phyloP scores from a whole-genome alignment of 2,113 vertebrate species.

The Pteruthius melanotis region DNA sequence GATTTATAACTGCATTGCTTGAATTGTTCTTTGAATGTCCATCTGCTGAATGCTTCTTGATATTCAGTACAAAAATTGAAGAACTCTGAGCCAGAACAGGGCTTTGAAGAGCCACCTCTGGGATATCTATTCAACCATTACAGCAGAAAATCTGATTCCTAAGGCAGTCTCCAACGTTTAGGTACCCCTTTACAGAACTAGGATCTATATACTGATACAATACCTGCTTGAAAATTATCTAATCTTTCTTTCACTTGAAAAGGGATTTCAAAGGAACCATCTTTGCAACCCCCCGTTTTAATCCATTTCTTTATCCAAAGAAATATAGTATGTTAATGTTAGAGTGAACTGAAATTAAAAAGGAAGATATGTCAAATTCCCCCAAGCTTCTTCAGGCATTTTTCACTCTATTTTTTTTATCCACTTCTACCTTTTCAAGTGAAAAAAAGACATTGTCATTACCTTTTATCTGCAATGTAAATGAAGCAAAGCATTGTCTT shows the following conservation, averaged over 20 bases:
- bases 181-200: background rate
- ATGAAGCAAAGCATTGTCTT: background rate
- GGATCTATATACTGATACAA: background rate
- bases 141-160: background rate
- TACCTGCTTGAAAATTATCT: background rate
- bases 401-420: background rate
- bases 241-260: background rate
- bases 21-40: background rate
- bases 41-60: background rate
- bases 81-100: background rate
- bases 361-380: background rate
- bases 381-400: background rate
- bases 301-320: background rate
- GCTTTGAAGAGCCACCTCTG: background rate
- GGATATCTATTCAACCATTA: background rate
- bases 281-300: background rate
- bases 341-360: background rate
- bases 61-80: background rate
- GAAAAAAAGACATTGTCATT: background rate
- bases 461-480: background rate
- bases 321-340: background rate
- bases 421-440: background rate
- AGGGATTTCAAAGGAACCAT: background rate
- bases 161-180: background rate
- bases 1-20: background rate